These are phyloP conservation scores for Jordanella pulchra DNA, from an alignment of 2,797 vertebrate genomes.

Conservation along the genomic window DNA sequence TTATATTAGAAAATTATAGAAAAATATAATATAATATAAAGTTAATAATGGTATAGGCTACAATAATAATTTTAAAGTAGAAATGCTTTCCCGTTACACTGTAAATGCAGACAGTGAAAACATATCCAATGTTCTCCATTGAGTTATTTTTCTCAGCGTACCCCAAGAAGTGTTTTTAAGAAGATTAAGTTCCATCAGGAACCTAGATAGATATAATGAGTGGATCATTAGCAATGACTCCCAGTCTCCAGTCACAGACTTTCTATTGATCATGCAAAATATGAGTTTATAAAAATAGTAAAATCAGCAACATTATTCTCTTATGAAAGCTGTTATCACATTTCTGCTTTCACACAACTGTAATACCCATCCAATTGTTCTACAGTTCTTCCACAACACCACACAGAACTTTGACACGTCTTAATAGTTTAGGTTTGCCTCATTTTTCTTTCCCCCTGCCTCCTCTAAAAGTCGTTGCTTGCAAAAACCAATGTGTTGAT, in stretches of 20 bases:
- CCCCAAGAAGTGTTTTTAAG: neutral
- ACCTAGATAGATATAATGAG: neutral
- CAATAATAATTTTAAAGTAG: too few species aligned
- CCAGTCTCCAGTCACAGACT: neutral
- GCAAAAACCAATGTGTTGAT: slow-evolving; percentile 69
- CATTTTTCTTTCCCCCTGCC: neutral
- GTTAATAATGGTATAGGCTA: too few species aligned
- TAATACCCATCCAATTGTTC: neutral
- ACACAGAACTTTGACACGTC: slow-evolving; percentile 16
- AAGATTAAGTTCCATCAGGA: neutral
- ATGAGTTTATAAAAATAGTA: neutral
- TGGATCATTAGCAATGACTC: slow-evolving; percentile 1
- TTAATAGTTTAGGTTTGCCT: slow-evolving; percentile 30
- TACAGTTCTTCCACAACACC: slow-evolving; percentile 18
- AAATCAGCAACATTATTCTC: neutral
- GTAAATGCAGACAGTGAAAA: neutral
- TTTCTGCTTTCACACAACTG: neutral
- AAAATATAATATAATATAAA: too few species aligned
- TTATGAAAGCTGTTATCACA: neutral
- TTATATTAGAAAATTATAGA: too few species aligned
- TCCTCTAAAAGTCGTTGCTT: slow-evolving; percentile 55
- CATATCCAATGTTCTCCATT: neutral
- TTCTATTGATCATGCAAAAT: neutral
- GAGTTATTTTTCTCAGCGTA: neutral
- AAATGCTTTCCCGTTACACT: neutral